These are phyloP conservation scores for Pandemis corylana DNA, from an alignment of 2,888 invertebrate species.

Conservation along the genomic window DNA sequence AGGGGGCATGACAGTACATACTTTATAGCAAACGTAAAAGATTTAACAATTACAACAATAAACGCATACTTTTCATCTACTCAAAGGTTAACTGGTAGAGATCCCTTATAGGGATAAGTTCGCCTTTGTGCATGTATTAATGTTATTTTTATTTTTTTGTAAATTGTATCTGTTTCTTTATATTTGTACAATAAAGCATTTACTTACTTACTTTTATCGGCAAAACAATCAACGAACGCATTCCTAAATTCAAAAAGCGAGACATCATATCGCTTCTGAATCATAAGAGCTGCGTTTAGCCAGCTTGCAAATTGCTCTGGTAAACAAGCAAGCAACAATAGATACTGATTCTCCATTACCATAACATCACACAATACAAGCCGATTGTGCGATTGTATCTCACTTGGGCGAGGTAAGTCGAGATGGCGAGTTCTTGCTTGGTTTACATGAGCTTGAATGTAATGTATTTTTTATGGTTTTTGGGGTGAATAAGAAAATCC, in stretches of 20 bases:
- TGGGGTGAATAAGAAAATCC: background rate
- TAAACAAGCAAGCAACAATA: conserved; percentile 10
- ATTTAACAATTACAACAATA: too few relatives aligned
- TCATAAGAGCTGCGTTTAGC: conserved; percentile 1
- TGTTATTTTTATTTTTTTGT: too few relatives aligned
- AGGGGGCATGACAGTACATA: too few relatives aligned
- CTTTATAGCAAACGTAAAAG: too few relatives aligned
- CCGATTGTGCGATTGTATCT: conserved; percentile 16
- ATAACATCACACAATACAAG: conserved; percentile 24
- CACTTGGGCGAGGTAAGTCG: conserved; percentile 4
- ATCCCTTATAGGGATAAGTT: too few relatives aligned
- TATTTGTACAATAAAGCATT: too few relatives aligned
- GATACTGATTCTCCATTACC: conserved; percentile 5
- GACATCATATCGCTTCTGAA: background rate
- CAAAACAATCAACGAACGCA: conserved; percentile 3
- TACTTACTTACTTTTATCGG: too few relatives aligned
- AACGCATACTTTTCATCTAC: too few relatives aligned
- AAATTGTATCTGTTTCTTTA: too few relatives aligned
- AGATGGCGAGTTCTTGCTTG: conserved; percentile 10
- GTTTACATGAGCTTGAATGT: background rate
- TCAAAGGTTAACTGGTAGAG: too few relatives aligned
- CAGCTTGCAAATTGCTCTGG: conserved; percentile 4
- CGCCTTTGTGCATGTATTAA: too few relatives aligned
- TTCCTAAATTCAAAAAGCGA: background rate
- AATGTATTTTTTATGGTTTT: background rate